These are phyloP conservation scores for Eupithecia abbreviata DNA, from an alignment of 2,888 invertebrate genomes.

Conservation along the genomic window DNA sequence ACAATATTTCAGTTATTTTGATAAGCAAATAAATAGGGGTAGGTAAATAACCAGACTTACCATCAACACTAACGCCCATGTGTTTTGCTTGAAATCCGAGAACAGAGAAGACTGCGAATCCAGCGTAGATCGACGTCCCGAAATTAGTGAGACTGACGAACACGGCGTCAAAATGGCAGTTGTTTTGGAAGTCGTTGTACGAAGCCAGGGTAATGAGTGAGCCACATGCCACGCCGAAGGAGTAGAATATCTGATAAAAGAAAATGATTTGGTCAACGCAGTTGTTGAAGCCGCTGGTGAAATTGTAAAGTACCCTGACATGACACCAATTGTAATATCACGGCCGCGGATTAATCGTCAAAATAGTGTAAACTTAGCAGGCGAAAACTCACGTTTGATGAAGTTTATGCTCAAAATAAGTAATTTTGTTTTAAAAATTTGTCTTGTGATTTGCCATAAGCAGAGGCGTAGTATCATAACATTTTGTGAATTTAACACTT, in stretches of 20 bases:
- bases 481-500: not conserved
- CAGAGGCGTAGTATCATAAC: too few relatives aligned
- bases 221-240: constrained; percentile 90
- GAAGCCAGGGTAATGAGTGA: constrained; percentile 91
- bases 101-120: constrained; percentile 91
- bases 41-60: constrained; percentile 51
- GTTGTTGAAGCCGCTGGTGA: not conserved
- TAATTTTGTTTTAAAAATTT: not conserved
- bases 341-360: too few relatives aligned
- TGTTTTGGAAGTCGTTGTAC: constrained; percentile 88
- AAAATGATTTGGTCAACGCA: not conserved
- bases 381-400: not conserved
- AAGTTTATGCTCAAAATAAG: not conserved
- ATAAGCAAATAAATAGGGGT: not conserved
- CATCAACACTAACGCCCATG: constrained; percentile 86
- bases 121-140: constrained; percentile 90
- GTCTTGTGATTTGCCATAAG: too few relatives aligned
- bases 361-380: too few relatives aligned
- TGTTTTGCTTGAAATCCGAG: constrained; percentile 88
- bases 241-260: constrained; percentile 88
- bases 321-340: not conserved
- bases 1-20: not conserved
- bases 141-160: constrained; percentile 89
- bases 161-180: constrained; percentile 89
- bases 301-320: not conserved